Base-by-base conservation (phyloP, 2,888 invertebrate genomes). In the Teinopalpus imperialis region DNA sequence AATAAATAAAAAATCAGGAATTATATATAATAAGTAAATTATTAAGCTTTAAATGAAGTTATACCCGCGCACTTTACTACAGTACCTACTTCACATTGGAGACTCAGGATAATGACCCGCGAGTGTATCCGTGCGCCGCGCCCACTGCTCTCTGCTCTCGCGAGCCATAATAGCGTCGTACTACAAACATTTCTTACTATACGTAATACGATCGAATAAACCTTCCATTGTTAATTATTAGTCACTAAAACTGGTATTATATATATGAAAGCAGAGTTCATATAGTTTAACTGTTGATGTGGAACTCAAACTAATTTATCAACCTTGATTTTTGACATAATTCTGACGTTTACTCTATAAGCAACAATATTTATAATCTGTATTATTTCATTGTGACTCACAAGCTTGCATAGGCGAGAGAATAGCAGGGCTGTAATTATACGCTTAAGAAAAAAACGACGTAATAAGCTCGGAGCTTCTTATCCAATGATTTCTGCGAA, bases 101-200 rank as follows among this genome's bases (percentile, higher is more conserved):
- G 47, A 34, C 51, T 56, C 53, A 57, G 64, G 62, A 64, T 63
- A 65, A 65, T 63, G 64, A 65, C 64, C 64, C 26, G 43, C 47
- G 52, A 49, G 51, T 43, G 45, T 51, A 51, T 47, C 51, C 43
- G 53, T 51, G 57, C 56, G 50, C 52, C 45, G 52, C 53, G 52
- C 51, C 52, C 51, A 49, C 24, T 18, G 35, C 35, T 46, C 51
- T 37, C 48, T 37, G n/a, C n/a, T n/a, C n/a, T n/a, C n/a, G n/a
- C 37, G 34, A 12, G 39, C 42, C 40, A 46, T 37, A 46, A 36
- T 39, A 36, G 49, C 50, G 48, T 3, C 55, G 54, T 56, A 57
- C 58, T 58, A 57, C 54, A 50, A 53, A 53, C 43, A 40, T 14
- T 24, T 30, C 31, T 26, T 51, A 51, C 51, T 49, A 50, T 47